Base-by-base conservation (phyloP, 2,797 vertebrate species). In the Anguilla anguilla region DNA sequence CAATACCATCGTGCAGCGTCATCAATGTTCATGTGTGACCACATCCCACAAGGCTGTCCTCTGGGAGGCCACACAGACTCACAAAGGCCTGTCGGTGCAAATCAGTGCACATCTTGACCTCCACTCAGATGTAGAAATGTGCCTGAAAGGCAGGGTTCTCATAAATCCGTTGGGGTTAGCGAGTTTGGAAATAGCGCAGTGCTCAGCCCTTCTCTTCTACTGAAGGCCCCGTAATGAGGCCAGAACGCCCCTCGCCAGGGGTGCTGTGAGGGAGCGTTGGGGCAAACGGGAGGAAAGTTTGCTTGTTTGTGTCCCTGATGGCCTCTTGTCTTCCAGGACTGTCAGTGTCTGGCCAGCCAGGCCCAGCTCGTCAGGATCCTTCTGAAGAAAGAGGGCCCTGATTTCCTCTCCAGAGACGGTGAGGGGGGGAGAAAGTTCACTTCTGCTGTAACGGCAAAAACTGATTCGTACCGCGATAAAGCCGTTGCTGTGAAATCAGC, bases 391-490 rank as follows among this genome's bases (percentile, higher is more conserved):
- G 98, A 99, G 94, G 98, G 99, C 28, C 96, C 96, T 0, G 93
- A 97, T 92, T 98, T 97, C 89, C 96, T 99, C 55, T 94, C 95
- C 25, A 97, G 93, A 92, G 97, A 99, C 88, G 98, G 98, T 99
- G 95, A 93, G 93, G 64, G 28, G 1, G 19, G 17, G 19, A 15
- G 19, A 77, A 77, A 77, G 6, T 51, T 51, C 25, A 69, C 28
- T 28, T 28, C 25, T 69, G 64, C 64, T 69, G 64, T n/a, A 69
- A 69, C 28, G 6, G n/a, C 6, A 28, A 46, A 69, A 69, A 28
- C 64, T 7, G 1, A 69, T 25, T 51, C 31, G 31, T 53, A 39
- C 55, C 10, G 59, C 25, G 46, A 77, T 57, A 57, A 57, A 17
- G 55, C n/a, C 28, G 17, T 35, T 77, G 9, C 10, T 39, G 0